A percentile compares a stretch with the other conserved stretches of the same genome.
Evolutionary conservation across 2,888 invertebrate genomes (phyloP).

Genomic region (Mythimna lalbum): DNA sequence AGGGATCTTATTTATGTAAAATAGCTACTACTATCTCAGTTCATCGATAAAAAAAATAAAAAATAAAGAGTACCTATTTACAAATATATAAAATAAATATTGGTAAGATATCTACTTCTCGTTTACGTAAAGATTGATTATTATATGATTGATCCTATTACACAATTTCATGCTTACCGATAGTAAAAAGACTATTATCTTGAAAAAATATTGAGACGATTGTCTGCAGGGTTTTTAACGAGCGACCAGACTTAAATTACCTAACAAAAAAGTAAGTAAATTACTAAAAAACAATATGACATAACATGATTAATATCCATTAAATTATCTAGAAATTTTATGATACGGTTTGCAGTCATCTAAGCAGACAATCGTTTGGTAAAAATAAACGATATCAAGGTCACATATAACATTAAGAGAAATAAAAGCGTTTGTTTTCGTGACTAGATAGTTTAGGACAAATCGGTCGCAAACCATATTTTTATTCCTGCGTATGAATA

Average conservation of each 20-base stretch:
- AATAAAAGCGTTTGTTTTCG: constrained; percentile 75
- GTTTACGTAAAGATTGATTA: not conserved
- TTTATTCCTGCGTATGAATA: constrained; percentile 74
- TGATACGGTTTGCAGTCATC: constrained; percentile 58
- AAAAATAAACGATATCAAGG: constrained; percentile 73
- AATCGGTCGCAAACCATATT: constrained; percentile 72
- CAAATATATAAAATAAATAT: too few relatives aligned
- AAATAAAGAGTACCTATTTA: too few relatives aligned
- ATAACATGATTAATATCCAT: constrained; percentile 55
- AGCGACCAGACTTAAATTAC: not conserved
- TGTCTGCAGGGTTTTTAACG: not conserved
- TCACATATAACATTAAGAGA: constrained; percentile 73
- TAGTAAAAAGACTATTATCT: constrained; percentile 3
- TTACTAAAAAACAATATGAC: constrained; percentile 33
- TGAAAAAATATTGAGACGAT: not conserved
- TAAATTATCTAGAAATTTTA: constrained; percentile 56
- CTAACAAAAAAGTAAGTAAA: constrained; percentile 27
- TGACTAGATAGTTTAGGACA: constrained; percentile 78
- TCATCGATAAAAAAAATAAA: too few relatives aligned
- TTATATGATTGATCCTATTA: not conserved
- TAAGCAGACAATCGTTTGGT: constrained; percentile 51
- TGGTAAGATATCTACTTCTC: too few relatives aligned
- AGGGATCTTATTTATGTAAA: too few relatives aligned
- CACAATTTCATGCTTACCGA: not conserved
- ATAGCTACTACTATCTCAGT: too few relatives aligned